Base-by-base conservation (phyloP, 2,797 vertebrate species). In the Hoplostethus mediterraneus region DNA sequence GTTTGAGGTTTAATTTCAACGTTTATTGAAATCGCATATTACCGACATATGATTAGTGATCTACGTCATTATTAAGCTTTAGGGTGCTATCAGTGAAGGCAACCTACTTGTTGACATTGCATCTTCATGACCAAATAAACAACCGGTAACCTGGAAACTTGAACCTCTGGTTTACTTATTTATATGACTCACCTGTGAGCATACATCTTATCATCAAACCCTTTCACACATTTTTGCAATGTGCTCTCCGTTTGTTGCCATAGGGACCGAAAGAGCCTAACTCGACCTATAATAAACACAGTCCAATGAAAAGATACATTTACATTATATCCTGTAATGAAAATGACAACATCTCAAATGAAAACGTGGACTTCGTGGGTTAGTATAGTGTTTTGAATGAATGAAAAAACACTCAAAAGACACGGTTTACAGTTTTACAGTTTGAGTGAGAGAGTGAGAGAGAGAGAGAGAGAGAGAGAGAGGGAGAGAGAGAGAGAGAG, bases 91-190 rank as follows among this genome's bases (percentile, higher is more conserved):
- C 40, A 42, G 40, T 10, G 10, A 21, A 9, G 8, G 63, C 69
- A 63, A 28, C 51, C 61, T 67, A 83, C 73, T 80, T 87, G 83
- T 79, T 88, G 84, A 59, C 40, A 49, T n/a, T 63, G 14, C 9
- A 33, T 36, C 21, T 64, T 49, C 36, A 7, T 60, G 60, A 64
- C 66, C 54, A 63, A 70, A 63, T 65, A 67, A 68, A 21, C 48
- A 47, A 40, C 38, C 28, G 71, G 10, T 63, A 69, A 78, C 49
- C 60, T 73, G 73, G 42, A 64, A 12, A 47, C 66, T 44, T 28
- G 5, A 11, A 51, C 53, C 1, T 62, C 36, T 25, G 36, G 56
- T 74, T 69, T 73, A 40, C 65, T n/a, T 38, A 68, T 84, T 87
- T 77, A 86, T 52, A 52, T 80, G 84, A 75, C 71, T 69, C 78